phyloP scores from a whole-genome alignment of 2,888 invertebrate genomes.

The Thumatha senex region DNA sequence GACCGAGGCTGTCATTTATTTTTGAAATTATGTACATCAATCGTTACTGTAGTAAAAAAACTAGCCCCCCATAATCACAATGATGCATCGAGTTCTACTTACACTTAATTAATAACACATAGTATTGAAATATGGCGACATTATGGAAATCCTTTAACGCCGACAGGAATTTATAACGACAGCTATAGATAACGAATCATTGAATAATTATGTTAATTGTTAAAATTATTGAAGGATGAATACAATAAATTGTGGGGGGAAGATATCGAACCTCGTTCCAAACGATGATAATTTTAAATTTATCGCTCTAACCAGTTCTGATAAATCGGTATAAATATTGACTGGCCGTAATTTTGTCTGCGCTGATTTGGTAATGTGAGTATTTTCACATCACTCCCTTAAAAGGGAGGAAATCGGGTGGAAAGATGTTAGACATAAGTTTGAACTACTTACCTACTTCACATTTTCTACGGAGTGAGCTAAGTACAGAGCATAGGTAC shows the following conservation, averaged over 20 bases:
- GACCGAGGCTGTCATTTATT: no score
- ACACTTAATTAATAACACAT: slow-evolving; percentile 13
- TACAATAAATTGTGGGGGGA: slow-evolving; percentile 53
- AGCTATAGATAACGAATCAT: slow-evolving; percentile 61
- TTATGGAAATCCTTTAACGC: slow-evolving; percentile 35
- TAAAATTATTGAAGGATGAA: slow-evolving; percentile 56
- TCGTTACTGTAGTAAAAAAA: neutral
- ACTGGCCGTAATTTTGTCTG: slow-evolving; percentile 1
- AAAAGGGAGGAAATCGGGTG: no score
- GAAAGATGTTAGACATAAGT: no score
- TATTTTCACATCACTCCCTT: no score
- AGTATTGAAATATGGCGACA: slow-evolving; percentile 9
- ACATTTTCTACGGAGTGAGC: no score
- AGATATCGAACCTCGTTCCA: slow-evolving; percentile 37
- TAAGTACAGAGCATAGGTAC: no score
- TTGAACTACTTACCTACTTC: no score
- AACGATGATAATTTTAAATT: slow-evolving; percentile 54
- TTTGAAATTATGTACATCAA: no score
- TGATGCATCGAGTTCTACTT: neutral
- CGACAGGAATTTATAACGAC: slow-evolving; percentile 34
- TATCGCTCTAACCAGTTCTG: slow-evolving; percentile 49
- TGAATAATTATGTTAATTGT: slow-evolving; percentile 76
- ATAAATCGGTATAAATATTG: slow-evolving; percentile 44
- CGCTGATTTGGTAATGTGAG: no score
- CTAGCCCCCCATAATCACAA: neutral